phyloP scores from a whole-genome alignment of 2,113 vertebrate genomes.

The Ceyx margarethae region DNA sequence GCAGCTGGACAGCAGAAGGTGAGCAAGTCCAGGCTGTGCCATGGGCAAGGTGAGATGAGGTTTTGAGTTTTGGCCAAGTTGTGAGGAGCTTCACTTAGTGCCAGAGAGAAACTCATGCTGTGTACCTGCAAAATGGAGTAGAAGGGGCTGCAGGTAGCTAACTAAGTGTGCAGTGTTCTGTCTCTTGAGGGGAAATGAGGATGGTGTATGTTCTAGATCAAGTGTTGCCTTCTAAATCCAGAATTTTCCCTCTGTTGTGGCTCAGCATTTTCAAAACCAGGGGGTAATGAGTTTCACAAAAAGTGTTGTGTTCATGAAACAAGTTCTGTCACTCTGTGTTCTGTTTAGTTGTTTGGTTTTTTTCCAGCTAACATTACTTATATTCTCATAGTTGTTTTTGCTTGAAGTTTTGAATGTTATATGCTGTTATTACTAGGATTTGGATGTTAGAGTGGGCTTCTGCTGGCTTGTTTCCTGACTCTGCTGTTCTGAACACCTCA shows the following conservation, averaged over 20 bases:
- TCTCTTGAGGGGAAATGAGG: background rate
- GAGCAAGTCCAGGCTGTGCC: background rate
- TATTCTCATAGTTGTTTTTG: background rate
- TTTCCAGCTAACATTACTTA: background rate
- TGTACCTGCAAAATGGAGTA: background rate
- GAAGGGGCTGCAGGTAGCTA: background rate
- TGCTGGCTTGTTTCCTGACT: background rate
- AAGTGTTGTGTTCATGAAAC: background rate
- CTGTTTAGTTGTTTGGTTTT: background rate
- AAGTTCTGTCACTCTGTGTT: background rate
- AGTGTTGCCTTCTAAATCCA: background rate
- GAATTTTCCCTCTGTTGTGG: background rate
- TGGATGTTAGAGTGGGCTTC: background rate
- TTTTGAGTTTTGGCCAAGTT: background rate
- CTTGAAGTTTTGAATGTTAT: background rate
- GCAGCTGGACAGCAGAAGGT: background rate
- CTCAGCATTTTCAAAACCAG: background rate
- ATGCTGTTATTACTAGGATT: background rate
- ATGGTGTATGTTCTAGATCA: background rate
- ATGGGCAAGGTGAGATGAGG: background rate
- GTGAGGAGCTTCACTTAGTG: background rate
- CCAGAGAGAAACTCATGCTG: background rate
- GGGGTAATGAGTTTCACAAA: background rate
- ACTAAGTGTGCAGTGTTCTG: background rate
- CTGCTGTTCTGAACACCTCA: background rate